A percentile compares a stretch with the other conserved stretches of the same genome.
phyloP scores from a whole-genome alignment of 2,113 vertebrate species.

The Morone chrysops region DNA sequence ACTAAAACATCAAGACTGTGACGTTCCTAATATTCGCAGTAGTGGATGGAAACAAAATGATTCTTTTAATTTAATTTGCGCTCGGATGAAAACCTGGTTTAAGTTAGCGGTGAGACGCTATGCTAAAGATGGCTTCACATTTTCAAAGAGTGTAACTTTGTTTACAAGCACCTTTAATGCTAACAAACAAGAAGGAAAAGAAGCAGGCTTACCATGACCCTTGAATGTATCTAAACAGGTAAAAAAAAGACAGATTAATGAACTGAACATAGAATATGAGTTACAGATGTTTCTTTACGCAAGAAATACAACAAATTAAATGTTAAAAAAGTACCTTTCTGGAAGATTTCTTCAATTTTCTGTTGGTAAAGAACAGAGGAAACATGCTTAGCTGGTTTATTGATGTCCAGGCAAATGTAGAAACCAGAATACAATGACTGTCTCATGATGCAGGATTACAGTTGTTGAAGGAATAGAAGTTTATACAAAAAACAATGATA shows the following conservation, averaged over 20 bases:
- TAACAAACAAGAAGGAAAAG: background rate
- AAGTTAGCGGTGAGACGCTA: background rate
- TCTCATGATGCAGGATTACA: background rate
- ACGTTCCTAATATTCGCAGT: no score
- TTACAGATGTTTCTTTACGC: background rate
- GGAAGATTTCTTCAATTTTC: conserved; percentile 44
- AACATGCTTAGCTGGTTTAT: background rate
- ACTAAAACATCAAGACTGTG: no score
- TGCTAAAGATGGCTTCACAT: no score
- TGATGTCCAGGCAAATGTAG: background rate
- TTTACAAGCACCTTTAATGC: background rate
- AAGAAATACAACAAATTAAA: background rate
- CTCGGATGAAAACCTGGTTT: no score
- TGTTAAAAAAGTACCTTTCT: conserved; percentile 26
- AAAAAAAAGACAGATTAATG: background rate
- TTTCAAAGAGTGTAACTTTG: background rate
- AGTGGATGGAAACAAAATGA: no score
- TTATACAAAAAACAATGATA: no score
- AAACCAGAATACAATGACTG: background rate
- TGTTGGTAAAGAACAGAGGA: conserved; percentile 28
- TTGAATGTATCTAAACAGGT: background rate
- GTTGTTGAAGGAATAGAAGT: background rate
- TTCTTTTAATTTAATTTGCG: no score
- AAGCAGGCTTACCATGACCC: background rate
- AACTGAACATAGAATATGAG: background rate